Conservation (phyloP, 2,888 invertebrate genomes). For the Tenthredo distinguenda region DNA sequence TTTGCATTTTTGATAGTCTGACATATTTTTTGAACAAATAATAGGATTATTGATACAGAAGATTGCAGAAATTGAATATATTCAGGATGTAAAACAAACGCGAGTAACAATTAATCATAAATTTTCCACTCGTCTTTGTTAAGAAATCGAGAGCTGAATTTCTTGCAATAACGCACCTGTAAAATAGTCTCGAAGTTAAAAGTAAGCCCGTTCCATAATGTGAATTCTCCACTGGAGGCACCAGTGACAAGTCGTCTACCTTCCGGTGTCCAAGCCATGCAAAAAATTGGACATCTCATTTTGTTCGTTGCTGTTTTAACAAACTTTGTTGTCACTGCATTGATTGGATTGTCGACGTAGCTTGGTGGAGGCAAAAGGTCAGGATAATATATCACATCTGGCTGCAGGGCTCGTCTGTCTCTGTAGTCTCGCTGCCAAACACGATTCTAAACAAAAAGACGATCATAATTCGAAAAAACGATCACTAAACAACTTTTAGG, state of each 20-base stretch:
- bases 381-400: conserved; percentile 96
- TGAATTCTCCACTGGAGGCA: conserved; percentile 99
- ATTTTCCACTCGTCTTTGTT: neutral
- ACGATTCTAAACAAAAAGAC: conserved; percentile 83
- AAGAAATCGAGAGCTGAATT: conserved; percentile 8
- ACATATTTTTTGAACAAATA: neutral
- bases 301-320: conserved; percentile 99
- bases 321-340: conserved; percentile 96
- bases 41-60: neutral
- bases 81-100: neutral
- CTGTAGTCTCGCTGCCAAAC: conserved; percentile 97
- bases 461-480: neutral
- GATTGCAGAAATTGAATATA: neutral
- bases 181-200: conserved; percentile 99
- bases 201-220: conserved; percentile 99
- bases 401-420: conserved; percentile 93
- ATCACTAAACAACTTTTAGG: neutral
- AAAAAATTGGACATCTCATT: conserved; percentile 99
- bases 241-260: conserved; percentile 98
- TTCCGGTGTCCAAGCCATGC: conserved; percentile 99
- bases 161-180: conserved; percentile 83
- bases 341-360: conserved; percentile 96
- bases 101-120: neutral
- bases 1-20: neutral
- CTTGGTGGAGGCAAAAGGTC: conserved; percentile 96